Base-by-base conservation (phyloP, 2,113 vertebrate genomes). In the Psittacula cyanocephala region DNA sequence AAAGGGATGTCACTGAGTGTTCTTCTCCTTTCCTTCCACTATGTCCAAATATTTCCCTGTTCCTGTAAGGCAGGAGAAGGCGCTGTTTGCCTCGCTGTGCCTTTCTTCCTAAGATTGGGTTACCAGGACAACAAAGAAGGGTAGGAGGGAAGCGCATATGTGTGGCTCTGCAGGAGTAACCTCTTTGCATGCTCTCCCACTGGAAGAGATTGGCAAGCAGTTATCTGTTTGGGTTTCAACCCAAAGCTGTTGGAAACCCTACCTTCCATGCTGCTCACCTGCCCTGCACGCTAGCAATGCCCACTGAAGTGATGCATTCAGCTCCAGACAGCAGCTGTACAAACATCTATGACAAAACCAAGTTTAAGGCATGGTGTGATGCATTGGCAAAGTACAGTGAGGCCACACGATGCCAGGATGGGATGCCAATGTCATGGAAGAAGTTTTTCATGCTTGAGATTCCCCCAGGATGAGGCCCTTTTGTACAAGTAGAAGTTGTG, bases 51-150 rank as follows among this genome's bases (percentile, higher is more conserved):
- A 17, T 46, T 70, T 75, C 80, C 67, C 25, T 53, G 35, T 39
- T 75, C 29, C 50, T 50, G 22, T 77, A 70, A 76, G 81, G 76
- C 0, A 3, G 22, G 11, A 89, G 59, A 90, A 77, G 18, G 57
- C 71, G 43, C 79, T 62, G 24, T 80, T 88, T 93, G 68, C 65
- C 27, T 96, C 11, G 31, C 68, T 50, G 22, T 57, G 28, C 41
- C 72, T 91, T 81, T 81, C 60, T 81, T 90, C 59, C 35, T 7
- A 43, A 84, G 68, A 77, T 1, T 60, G 86, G 95, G 91, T 95
- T 95, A 91, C 86, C 83, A 95, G 74, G 94, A 95, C 95, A 92
- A 93, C 93, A 95, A 81, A 87, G 86, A 68, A 94, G 62, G 60
- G 83, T 96, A 25, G 91, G 95, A 94, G 93, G 87, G 78, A 84